Evolutionary conservation across 2,797 vertebrate genomes (phyloP).

Genomic region (Heteromormyrus szaboi): DNA sequence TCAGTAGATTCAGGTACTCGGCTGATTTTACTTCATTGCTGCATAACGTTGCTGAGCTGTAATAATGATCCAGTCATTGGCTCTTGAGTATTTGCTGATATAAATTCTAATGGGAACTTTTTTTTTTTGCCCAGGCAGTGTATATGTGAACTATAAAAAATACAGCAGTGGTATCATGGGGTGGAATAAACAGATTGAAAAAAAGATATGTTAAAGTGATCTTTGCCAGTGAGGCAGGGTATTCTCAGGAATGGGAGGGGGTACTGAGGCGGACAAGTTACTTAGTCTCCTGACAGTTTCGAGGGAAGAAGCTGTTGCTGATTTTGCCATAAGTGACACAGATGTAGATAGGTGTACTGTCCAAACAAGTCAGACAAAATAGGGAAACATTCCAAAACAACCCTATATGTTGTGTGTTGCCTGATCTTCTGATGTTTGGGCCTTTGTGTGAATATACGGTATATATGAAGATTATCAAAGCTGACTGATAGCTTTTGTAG

Average conservation of each 20-base stretch:
- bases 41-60: neutral
- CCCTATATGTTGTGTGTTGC: neutral
- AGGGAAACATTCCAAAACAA: neutral
- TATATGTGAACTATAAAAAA: neutral
- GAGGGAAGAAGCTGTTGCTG: neutral
- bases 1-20: neutral
- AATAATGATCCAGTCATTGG: neutral
- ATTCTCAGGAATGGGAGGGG: neutral
- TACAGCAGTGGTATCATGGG: neutral
- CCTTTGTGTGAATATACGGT: neutral
- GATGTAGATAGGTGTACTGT: neutral
- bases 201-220: neutral
- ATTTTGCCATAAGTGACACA: neutral
- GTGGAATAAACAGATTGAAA: neutral
- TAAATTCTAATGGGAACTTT: neutral
- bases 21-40: neutral
- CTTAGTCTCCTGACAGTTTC: neutral
- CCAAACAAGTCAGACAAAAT: neutral
- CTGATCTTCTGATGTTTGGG: neutral
- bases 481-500: neutral
- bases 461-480: neutral
- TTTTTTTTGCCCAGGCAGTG: neutral
- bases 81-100: neutral
- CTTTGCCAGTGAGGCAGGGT: neutral
- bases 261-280: neutral